These are phyloP conservation scores for Merodon equestris DNA, from an alignment of 2,888 invertebrate genomes.

Conservation along the genomic window DNA sequence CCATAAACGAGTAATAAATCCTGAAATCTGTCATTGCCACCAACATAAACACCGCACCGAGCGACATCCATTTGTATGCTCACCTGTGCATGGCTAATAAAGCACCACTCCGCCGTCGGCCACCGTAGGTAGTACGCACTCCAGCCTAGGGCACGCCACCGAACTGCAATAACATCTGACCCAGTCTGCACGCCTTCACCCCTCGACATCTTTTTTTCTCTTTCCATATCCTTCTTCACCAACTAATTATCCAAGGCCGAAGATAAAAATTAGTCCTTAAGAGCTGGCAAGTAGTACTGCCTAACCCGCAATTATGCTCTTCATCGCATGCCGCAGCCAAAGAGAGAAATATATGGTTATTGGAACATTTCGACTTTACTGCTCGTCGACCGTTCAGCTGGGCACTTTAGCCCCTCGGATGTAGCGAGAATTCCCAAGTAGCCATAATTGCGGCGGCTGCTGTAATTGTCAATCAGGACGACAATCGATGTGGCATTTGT, in stretches of 20 bases:
- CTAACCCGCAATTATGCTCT: constrained; percentile 18
- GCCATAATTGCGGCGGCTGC: constrained; percentile 62
- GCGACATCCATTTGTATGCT: constrained; percentile 12
- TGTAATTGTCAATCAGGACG: constrained; percentile 66
- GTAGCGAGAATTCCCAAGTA: constrained; percentile 62
- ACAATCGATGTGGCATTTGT: constrained; percentile 65
- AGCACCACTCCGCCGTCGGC: constrained; percentile 11
- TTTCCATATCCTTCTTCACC: background rate
- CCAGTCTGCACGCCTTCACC: constrained; percentile 45
- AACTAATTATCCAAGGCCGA: constrained; percentile 49
- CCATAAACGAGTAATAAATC: constrained; percentile 59
- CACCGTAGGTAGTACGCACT: background rate
- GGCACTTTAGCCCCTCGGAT: constrained; percentile 50
- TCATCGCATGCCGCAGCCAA: constrained; percentile 33
- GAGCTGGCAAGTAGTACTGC: constrained; percentile 1
- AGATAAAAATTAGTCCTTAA: constrained; percentile 47
- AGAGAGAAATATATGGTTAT: constrained; percentile 39
- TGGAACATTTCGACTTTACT: constrained; percentile 58
- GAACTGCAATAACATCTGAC: constrained; percentile 61
- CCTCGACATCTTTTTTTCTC: constrained; percentile 19
- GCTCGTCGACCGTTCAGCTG: constrained; percentile 3
- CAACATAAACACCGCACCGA: background rate
- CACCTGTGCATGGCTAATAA: constrained; percentile 56
- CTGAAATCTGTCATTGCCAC: constrained; percentile 33
- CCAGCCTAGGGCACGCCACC: constrained; percentile 1